Conservation (phyloP, 2,113 vertebrate genomes). For the Amia ocellicauda region DNA sequence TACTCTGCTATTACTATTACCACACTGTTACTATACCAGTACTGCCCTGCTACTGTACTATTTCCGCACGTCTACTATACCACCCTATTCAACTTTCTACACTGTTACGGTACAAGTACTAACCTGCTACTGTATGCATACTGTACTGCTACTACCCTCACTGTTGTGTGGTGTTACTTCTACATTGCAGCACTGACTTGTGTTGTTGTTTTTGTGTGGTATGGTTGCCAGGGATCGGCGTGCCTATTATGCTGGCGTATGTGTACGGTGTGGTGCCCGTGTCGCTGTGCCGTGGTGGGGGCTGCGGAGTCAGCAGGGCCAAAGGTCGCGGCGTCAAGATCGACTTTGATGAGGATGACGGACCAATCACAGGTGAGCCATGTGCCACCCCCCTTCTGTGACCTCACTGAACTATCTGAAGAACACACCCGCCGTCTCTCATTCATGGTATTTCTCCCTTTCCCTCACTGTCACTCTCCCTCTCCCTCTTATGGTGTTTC, state of each 20-base stretch:
- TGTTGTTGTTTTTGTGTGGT: background rate
- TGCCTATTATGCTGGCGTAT: slow-evolving; percentile 98
- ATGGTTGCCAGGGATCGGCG: slow-evolving; percentile 83
- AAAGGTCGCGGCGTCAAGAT: slow-evolving; percentile 93
- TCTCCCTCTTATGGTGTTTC: slow-evolving; percentile 16
- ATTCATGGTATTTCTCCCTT: background rate
- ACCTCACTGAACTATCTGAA: background rate
- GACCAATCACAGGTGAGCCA: slow-evolving; percentile 89
- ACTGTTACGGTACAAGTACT: too few relatives aligned
- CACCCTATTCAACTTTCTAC: too few relatives aligned
- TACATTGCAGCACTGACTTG: too few relatives aligned
- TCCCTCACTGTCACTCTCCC: background rate
- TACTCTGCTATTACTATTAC: too few relatives aligned
- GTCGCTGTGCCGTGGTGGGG: slow-evolving; percentile 92
- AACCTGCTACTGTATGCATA: too few relatives aligned
- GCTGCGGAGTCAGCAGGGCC: slow-evolving; percentile 93
- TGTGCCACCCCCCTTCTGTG: background rate
- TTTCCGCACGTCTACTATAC: too few relatives aligned
- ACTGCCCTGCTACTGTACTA: too few relatives aligned
- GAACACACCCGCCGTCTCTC: background rate
- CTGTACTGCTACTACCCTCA: background rate
- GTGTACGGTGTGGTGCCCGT: slow-evolving; percentile 96
- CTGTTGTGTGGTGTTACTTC: background rate
- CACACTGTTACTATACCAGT: too few relatives aligned
- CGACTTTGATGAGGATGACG: slow-evolving; percentile 95